Base-by-base conservation (phyloP, 2,113 vertebrate genomes). In the Cephalopholis sonnerati region DNA sequence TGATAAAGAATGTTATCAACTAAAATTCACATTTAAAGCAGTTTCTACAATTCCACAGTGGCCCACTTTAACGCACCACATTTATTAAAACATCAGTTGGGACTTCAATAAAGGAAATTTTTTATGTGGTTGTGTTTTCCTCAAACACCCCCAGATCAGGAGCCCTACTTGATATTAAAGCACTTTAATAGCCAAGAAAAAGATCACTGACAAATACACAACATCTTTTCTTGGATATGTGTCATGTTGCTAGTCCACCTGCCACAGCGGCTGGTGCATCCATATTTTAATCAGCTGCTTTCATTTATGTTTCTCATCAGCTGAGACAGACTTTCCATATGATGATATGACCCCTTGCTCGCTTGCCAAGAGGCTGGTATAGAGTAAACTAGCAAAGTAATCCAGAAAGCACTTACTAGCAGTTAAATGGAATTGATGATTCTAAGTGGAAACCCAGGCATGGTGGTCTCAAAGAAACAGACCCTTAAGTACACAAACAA, bases 181-280 rank as follows among this genome's bases (percentile, higher is more conserved):
- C 66, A 29, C 50, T 74, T 61, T 55, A 36, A 72, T 51, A 55
- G 53, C 51, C 11, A 54, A 39, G 20, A 75, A 53, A 66, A 46
- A 84, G 44, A 83, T 32, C 32, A 83, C 18, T 51, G 39, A 70
- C 12, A 74, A 61, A 80, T 44, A 17, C 46, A 5, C 5, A 46
- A 29, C 54, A 44, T 64, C 41, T 77, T 53, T 55, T 74, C 63
- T 77, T 81, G 32, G 5, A 68, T 53, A 51, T 44, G 66, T 13
- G 50, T 71, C 59, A 68, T 72, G 51, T 59, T 77, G 71, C 41
- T 67, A 1, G 55, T 84, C 67, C 78, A 82, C 77, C 77, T 79
- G 83, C 76, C 85, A 77, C 50, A 48, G 64, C 32, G 61, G 54
- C 74, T 87, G 73, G 57, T 81, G 65, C 61, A 62, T 67, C 73